Evolutionary conservation across 2,113 vertebrate species (phyloP).

Genomic region (Coptodon rendalli): DNA sequence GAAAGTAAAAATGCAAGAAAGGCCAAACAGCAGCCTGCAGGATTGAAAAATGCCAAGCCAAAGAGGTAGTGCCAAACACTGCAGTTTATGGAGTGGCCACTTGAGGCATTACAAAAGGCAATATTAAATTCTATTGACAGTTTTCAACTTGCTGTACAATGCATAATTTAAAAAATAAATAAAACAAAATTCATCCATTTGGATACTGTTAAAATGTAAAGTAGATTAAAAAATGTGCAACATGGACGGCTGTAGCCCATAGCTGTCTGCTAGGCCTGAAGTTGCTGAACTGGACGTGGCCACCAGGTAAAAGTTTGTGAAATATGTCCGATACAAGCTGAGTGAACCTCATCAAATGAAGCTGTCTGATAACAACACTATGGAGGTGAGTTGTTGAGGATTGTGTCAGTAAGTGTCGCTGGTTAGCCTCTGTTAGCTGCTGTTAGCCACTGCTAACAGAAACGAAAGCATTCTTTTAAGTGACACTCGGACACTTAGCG

Average conservation of each 20-base stretch:
- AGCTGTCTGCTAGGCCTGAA: background rate
- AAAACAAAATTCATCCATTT: background rate
- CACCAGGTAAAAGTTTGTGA: background rate
- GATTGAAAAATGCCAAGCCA: background rate
- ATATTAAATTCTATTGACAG: background rate
- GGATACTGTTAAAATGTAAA: background rate
- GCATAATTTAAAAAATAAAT: background rate
- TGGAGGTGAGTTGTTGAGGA: background rate
- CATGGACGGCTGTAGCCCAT: background rate
- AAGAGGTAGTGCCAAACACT: background rate
- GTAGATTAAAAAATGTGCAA: background rate
- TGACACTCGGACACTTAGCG: background rate
- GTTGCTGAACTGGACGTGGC: fast-evolving
- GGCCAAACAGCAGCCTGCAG: background rate
- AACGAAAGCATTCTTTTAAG: background rate
- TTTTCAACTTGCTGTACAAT: background rate
- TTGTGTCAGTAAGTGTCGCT: background rate
- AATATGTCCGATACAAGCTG: background rate
- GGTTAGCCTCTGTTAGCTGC: background rate
- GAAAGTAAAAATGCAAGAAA: background rate
- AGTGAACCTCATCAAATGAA: background rate
- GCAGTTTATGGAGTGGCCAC: background rate
- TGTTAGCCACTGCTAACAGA: background rate
- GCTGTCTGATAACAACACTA: background rate
- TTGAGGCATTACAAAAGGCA: background rate